These are phyloP conservation scores for Eupsittula cactorum DNA, from an alignment of 2,113 vertebrate species.

Conservation along the genomic window DNA sequence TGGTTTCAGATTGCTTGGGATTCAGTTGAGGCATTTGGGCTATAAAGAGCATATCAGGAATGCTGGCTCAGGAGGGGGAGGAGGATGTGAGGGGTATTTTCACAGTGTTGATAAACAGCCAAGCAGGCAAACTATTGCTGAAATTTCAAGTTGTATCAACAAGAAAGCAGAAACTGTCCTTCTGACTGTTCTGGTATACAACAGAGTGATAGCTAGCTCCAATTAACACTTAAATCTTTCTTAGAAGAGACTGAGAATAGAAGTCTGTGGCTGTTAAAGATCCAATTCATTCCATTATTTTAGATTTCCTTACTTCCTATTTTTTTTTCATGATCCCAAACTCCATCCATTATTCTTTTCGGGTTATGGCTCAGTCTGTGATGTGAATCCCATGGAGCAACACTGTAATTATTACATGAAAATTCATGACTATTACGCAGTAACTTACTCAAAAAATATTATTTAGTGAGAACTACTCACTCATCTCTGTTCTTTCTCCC, in stretches of 20 bases:
- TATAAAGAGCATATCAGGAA: conserved; percentile 45
- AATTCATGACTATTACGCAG: background rate
- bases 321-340: background rate
- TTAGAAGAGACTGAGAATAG: background rate
- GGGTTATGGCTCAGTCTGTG: background rate
- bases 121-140: background rate
- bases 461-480: background rate
- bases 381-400: background rate
- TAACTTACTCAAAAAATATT: background rate
- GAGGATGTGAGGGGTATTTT: background rate
- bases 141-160: background rate
- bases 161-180: background rate
- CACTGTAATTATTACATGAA: background rate
- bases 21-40: background rate
- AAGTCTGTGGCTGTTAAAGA: background rate
- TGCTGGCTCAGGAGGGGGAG: background rate
- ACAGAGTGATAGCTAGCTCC: background rate
- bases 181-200: background rate
- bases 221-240: background rate
- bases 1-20: conserved; percentile 52
- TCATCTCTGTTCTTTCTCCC: background rate
- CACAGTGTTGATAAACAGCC: background rate
- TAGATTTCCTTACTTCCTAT: background rate
- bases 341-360: background rate
- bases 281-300: background rate